These are phyloP conservation scores for Chrysolina haemoptera DNA, from an alignment of 2,888 invertebrate genomes.

Conservation along the genomic window DNA sequence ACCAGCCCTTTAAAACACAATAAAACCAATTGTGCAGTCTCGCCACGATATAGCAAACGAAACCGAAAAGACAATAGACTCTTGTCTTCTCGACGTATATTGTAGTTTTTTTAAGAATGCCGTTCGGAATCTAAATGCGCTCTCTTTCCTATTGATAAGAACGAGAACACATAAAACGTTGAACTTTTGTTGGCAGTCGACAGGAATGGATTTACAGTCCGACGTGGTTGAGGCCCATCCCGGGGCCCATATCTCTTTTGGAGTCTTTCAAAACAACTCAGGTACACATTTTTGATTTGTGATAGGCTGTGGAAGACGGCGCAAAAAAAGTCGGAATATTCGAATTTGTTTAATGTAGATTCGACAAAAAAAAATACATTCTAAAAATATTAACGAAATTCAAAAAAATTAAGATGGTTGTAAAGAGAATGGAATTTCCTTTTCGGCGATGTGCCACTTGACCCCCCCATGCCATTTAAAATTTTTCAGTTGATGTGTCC, in stretches of 20 bases:
- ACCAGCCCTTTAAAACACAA: neutral
- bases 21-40: slow-evolving; percentile 29
- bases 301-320: too few relatives aligned
- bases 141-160: slow-evolving; percentile 45
- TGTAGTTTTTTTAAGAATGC: slow-evolving; percentile 52
- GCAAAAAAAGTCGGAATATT: neutral
- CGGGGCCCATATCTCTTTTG: too few relatives aligned
- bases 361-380: too few relatives aligned
- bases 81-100: slow-evolving; percentile 38
- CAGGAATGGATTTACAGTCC: neutral
- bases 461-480: too few relatives aligned
- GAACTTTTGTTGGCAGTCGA: slow-evolving; percentile 20
- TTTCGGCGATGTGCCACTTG: too few relatives aligned
- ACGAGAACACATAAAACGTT: slow-evolving; percentile 45
- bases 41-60: slow-evolving; percentile 22
- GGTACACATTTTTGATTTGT: neutral
- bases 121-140: slow-evolving; percentile 51
- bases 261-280: neutral
- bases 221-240: neutral
- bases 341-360: too few relatives aligned
- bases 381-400: too few relatives aligned
- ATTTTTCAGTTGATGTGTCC: too few relatives aligned
- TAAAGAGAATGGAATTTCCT: too few relatives aligned
- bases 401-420: too few relatives aligned
- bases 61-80: slow-evolving; percentile 46